These are phyloP conservation scores for Hyperoplus immaculatus DNA, from an alignment of 2,797 vertebrate species.

Conservation along the genomic window DNA sequence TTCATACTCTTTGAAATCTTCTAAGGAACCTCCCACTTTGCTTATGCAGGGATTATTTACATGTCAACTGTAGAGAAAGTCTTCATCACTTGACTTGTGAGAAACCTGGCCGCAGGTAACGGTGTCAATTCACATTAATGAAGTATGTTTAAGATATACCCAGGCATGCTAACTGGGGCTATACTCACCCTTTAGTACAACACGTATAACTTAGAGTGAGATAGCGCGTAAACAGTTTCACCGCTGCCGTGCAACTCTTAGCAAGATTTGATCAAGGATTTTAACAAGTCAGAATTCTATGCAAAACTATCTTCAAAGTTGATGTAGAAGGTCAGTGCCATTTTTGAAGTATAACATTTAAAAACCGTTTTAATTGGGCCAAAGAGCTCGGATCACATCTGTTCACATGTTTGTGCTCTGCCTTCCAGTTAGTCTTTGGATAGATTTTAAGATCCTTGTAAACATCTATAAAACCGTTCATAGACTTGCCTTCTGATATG, in stretches of 20 bases:
- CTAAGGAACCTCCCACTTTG: neutral
- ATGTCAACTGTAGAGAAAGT: neutral
- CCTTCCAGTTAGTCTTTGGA: slow-evolving; percentile 2
- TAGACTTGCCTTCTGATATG: neutral
- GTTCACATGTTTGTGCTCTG: neutral
- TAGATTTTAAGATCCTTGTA: slow-evolving; percentile 8
- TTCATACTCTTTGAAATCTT: neutral
- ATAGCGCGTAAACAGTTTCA: neutral
- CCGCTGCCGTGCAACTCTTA: neutral
- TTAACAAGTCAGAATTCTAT: neutral
- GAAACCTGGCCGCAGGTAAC: no score
- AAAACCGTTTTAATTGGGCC: neutral
- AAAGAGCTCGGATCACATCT: neutral
- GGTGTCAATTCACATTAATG: no score
- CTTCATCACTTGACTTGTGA: neutral
- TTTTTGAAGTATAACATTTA: neutral
- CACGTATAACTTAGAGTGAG: no score
- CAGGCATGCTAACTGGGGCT: neutral
- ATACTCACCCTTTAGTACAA: neutral
- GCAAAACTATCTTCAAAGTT: neutral
- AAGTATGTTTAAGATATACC: no score
- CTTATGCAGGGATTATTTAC: neutral
- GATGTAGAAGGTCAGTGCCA: neutral
- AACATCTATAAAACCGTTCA: slow-evolving; percentile 3
- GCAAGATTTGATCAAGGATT: neutral